These are phyloP conservation scores for Engraulis encrasicolus DNA, from an alignment of 2,113 vertebrate genomes.

Conservation along the genomic window DNA sequence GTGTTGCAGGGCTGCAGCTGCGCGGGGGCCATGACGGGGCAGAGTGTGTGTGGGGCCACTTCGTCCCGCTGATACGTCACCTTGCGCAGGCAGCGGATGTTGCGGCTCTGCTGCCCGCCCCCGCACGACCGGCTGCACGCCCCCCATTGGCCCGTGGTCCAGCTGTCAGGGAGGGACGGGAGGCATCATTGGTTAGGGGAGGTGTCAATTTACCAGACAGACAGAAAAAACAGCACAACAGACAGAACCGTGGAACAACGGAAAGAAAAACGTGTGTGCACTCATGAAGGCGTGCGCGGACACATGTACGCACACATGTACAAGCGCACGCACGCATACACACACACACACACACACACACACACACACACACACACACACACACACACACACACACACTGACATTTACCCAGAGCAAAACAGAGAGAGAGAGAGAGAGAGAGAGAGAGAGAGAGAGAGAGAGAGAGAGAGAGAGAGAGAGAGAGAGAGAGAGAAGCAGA, in stretches of 20 bases:
- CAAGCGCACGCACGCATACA: not conserved
- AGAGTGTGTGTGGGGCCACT: constrained; percentile 80
- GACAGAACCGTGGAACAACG: too few species aligned
- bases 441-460: too few species aligned
- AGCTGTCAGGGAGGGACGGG: constrained; percentile 70
- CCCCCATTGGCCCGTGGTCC: constrained; percentile 86
- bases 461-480: too few species aligned
- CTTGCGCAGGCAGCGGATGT: constrained; percentile 85
- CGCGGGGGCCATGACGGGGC: constrained; percentile 83
- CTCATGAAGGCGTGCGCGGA: too few species aligned
- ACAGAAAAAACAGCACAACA: too few species aligned
- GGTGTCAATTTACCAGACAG: too few species aligned
- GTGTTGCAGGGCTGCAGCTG: constrained; percentile 85
- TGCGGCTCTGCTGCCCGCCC: constrained; percentile 86
- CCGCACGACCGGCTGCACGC: constrained; percentile 86
- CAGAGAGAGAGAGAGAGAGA: not conserved
- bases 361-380: not conserved
- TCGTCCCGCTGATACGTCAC: constrained; percentile 86
- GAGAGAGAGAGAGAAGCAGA: too few species aligned
- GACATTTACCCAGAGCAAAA: not conserved
- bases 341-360: not conserved
- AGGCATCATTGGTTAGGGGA: not conserved
- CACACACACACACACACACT: constrained; percentile 2
- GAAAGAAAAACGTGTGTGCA: too few species aligned
- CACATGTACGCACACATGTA: too few species aligned